These are phyloP conservation scores for Pristionchus entomophagus DNA, from an alignment of 2,888 invertebrate species.

Conservation along the genomic window DNA sequence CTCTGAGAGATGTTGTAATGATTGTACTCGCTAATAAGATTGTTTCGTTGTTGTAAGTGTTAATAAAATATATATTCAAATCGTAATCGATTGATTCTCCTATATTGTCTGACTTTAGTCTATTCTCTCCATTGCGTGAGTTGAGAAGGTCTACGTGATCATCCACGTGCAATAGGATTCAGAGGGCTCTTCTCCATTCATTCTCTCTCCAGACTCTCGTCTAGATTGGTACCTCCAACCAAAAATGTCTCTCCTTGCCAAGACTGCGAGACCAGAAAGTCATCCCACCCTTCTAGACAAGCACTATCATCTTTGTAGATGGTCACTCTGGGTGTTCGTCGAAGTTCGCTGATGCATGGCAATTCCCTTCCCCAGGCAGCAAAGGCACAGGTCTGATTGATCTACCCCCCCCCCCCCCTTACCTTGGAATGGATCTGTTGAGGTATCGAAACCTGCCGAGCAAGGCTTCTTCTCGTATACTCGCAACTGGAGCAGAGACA, in stretches of 20 bases:
- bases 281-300: neutral
- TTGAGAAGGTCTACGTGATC: neutral
- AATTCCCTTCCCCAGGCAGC: slow-evolving; percentile 22
- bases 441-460: slow-evolving; percentile 31
- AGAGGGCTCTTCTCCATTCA: neutral
- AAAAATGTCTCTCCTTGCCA: slow-evolving; percentile 42
- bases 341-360: slow-evolving; percentile 28
- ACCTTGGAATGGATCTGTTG: neutral
- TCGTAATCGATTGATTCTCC: neutral
- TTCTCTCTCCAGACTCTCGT: neutral
- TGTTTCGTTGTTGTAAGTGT: neutral
- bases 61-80: neutral
- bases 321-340: neutral
- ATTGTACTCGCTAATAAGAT: neutral
- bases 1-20: neutral
- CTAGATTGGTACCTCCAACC: neutral
- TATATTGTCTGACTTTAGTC: neutral
- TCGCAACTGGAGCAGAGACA: slow-evolving; percentile 49
- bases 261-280: slow-evolving; percentile 27
- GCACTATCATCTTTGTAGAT: neutral
- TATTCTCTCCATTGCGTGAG: neutral
- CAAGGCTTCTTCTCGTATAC: slow-evolving; percentile 42
- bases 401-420: neutral
- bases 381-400: slow-evolving; percentile 38
- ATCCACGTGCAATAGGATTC: no score